Evolutionary conservation across 2,113 vertebrate genomes (phyloP).

Genomic region (Ageneiosus marmoratus): DNA sequence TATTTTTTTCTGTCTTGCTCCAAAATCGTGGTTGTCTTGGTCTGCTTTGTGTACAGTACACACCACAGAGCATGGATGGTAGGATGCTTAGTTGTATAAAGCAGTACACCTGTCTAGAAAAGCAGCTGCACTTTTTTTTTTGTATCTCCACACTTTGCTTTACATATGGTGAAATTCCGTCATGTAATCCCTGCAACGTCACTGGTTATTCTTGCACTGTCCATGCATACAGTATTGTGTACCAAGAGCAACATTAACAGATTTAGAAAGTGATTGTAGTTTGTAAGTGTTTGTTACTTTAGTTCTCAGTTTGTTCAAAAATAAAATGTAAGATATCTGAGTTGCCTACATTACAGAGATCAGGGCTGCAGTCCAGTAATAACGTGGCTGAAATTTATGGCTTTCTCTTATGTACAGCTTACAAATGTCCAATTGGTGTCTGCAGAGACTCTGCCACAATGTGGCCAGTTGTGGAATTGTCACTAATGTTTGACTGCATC

Average conservation of each 20-base stretch:
- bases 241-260: neutral
- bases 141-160: neutral
- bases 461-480: conserved; percentile 31
- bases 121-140: neutral
- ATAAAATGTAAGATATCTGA: neutral
- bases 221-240: neutral
- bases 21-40: neutral
- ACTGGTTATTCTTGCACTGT: neutral
- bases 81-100: neutral
- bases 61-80: neutral
- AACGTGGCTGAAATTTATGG: conserved; percentile 11
- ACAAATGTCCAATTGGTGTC: neutral
- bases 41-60: neutral
- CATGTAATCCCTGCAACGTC: neutral
- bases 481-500: neutral
- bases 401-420: conserved; percentile 18
- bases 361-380: conserved; percentile 24
- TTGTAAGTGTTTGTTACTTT: neutral
- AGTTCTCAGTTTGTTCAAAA: neutral
- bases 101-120: neutral
- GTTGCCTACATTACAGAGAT: neutral
- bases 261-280: neutral
- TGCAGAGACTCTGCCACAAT: conserved; percentile 40
- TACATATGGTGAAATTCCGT: neutral
- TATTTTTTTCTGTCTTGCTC: neutral